Evolutionary conservation across 2,113 vertebrate species (phyloP), one percentile per base, ranked within the genome.

Genomic region (Ammodytes marinus): DNA sequence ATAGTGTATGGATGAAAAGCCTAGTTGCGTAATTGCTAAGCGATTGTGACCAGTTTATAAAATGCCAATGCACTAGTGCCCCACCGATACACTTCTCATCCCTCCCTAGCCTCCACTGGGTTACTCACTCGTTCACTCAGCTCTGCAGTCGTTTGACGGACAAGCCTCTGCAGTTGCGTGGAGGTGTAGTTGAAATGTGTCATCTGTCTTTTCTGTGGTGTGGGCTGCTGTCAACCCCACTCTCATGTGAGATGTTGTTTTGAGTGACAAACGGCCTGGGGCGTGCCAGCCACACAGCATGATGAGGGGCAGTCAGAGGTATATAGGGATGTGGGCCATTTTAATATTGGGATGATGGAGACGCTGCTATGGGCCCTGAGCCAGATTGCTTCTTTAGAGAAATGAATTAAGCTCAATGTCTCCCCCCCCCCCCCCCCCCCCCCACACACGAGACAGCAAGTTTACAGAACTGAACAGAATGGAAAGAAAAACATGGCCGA

Each of bases 281-380:
- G 86, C 35, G 39, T 66, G 79, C 61, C 85, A 87, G 88, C 58
- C 66, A 47, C 66, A 47, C 66, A 74, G 77, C 66, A 67, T 27
- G 76, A 82, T 53, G 67, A 79, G 86, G 53, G 87, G 63, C 74
- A 67, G 68, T 27, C 27, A 46, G 19, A 78, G 80, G 27, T 27
- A 27, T 27, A 27, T 27, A 77, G 70, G 72, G 60, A 76, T n/a
- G 59, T 9, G 17, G 76, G 77, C 83, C 83, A 86, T 92, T 92
- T 93, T 87, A 88, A 89, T 89, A 90, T 88, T 85, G 86, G 83
- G 82, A 88, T 87, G 87, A 88, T 89, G 81, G 82, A 91, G 89
- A 91, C 42, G 53, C 84, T 49, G 82, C 80, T 84, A 59, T 52
- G 74, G 19, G 83, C 91, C 83, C 61, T 8, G 12, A 70, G 87